Evolutionary conservation across 2,888 invertebrate genomes (phyloP).

Genomic region (Cheilosia scutellata): DNA sequence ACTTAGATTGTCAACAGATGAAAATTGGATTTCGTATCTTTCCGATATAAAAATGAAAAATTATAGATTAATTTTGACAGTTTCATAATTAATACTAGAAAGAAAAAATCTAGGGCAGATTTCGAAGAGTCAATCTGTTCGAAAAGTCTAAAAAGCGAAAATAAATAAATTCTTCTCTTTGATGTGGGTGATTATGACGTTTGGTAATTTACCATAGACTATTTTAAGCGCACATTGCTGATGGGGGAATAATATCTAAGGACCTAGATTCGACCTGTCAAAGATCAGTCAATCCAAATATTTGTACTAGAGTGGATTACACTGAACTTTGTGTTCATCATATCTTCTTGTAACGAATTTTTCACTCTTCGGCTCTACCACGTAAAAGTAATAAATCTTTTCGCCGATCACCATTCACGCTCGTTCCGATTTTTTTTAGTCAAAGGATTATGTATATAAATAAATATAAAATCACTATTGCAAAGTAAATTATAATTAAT

Average conservation of each 20-base stretch:
- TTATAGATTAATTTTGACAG: conserved; percentile 11
- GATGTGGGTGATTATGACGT: conserved; percentile 2
- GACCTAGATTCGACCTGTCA: too few relatives aligned
- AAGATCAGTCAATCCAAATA: too few relatives aligned
- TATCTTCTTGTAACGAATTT: too few relatives aligned
- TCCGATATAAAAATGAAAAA: not conserved
- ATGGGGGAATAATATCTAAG: not conserved
- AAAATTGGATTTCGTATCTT: conserved; percentile 21
- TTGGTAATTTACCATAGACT: not conserved
- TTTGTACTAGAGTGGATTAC: too few relatives aligned
- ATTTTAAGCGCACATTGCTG: not conserved
- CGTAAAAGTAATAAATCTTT: too few relatives aligned
- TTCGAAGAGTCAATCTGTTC: not conserved
- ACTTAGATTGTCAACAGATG: conserved; percentile 22
- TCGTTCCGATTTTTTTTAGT: too few relatives aligned
- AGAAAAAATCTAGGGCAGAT: not conserved
- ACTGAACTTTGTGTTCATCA: too few relatives aligned
- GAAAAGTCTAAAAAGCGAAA: not conserved
- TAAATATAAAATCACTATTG: conserved; percentile 28
- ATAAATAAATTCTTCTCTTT: not conserved
- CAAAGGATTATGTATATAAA: not conserved
- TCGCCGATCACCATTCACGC: too few relatives aligned
- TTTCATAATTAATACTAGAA: not conserved
- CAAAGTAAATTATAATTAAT: conserved; percentile 17
- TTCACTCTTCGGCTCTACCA: too few relatives aligned